Evolutionary conservation across 2,888 invertebrate species (phyloP).

Genomic region (Agrenia bidenticulata): DNA sequence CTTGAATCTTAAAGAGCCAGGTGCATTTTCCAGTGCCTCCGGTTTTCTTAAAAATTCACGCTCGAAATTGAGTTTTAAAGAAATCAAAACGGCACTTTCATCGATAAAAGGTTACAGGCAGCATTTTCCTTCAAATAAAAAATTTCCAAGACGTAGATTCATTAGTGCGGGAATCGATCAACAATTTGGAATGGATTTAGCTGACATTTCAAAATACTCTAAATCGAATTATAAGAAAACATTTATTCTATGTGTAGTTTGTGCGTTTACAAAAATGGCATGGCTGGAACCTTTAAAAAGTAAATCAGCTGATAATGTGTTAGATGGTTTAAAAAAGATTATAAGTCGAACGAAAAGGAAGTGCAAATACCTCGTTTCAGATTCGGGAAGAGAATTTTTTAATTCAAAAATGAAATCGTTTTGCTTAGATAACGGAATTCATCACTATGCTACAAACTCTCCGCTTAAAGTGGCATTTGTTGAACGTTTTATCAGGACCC

Average conservation of each 20-base stretch:
- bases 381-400: conserved; percentile 29
- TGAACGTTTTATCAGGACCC: background rate
- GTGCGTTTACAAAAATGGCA: conserved; percentile 23
- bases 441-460: conserved; percentile 14
- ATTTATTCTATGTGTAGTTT: conserved; percentile 21
- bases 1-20: too few species aligned
- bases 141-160: conserved; percentile 19
- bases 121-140: background rate
- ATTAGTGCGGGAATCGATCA: background rate
- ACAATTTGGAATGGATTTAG: conserved; percentile 29
- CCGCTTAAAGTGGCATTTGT: conserved; percentile 12
- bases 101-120: too few species aligned
- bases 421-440: conserved; percentile 7
- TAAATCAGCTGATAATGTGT: conserved; percentile 18
- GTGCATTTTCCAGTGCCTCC: too few species aligned
- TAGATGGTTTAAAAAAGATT: conserved; percentile 16
- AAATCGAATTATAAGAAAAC: conserved; percentile 32
- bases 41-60: too few species aligned
- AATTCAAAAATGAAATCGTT: conserved; percentile 12
- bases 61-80: too few species aligned
- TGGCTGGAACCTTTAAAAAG: conserved; percentile 27
- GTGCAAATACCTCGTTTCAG: conserved; percentile 14
- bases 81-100: too few species aligned
- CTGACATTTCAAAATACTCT: conserved; percentile 24
- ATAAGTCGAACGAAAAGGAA: conserved; percentile 10